Conservation (phyloP, 2,113 vertebrate genomes). For the Anas platyrhynchos region DNA sequence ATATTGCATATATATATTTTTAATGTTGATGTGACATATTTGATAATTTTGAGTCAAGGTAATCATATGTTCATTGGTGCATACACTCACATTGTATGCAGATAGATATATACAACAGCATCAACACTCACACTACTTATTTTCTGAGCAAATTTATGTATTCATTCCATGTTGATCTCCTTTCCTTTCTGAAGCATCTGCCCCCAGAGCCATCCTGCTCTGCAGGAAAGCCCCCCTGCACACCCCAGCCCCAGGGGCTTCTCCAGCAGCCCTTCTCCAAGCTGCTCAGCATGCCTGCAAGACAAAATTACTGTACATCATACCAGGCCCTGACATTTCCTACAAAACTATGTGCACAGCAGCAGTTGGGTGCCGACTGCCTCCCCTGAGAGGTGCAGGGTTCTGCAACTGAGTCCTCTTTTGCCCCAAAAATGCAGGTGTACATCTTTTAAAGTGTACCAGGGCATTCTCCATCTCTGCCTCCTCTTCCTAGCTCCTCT, state of each 20-base stretch:
- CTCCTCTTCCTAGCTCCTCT: slow-evolving; percentile 3
- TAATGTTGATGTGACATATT: rapidly evolving
- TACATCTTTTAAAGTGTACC: background rate
- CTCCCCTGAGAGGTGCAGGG: background rate
- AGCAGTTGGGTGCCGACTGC: background rate
- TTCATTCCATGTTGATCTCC: background rate
- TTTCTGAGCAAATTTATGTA: background rate
- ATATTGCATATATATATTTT: background rate
- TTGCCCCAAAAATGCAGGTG: background rate
- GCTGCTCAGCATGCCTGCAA: background rate
- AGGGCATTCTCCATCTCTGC: background rate
- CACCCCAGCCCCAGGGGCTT: background rate
- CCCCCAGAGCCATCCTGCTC: background rate
- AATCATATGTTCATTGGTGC: rapidly evolving
- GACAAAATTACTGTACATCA: background rate
- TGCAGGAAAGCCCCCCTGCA: background rate
- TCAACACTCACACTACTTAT: background rate
- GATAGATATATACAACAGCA: background rate
- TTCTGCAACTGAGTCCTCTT: background rate
- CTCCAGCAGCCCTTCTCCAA: background rate
- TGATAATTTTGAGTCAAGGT: background rate
- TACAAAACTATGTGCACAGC: rapidly evolving
- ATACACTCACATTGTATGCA: rapidly evolving
- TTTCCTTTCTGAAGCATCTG: background rate
- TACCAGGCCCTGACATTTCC: background rate